A percentile compares a stretch with the other conserved stretches of the same genome.
Evolutionary conservation across 2,797 vertebrate species (phyloP).

Genomic region (Scyliorhinus canicula): DNA sequence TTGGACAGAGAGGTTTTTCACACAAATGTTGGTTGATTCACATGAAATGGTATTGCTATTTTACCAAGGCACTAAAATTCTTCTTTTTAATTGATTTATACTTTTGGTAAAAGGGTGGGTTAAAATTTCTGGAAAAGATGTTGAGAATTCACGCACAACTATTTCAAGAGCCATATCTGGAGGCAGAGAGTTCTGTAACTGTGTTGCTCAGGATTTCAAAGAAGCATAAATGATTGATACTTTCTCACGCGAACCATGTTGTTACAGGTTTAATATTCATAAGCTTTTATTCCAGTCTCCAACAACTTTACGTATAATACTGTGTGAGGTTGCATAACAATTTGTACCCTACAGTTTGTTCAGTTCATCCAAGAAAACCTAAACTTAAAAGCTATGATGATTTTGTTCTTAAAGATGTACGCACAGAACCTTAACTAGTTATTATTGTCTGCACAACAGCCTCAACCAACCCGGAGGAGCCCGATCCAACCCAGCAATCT

Average conservation of each 20-base stretch:
- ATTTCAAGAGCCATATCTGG: not conserved
- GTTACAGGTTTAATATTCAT: not conserved
- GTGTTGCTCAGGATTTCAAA: not conserved
- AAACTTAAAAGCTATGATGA: not conserved
- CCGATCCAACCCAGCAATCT: conserved; percentile 49
- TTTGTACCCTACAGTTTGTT: not conserved
- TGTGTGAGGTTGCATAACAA: not conserved
- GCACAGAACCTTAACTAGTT: not conserved
- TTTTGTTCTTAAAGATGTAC: not conserved
- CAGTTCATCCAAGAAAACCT: not conserved
- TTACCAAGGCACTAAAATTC: not conserved
- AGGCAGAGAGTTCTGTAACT: not conserved
- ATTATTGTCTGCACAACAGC: conserved; percentile 46
- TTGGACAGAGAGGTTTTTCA: not conserved
- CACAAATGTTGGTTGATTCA: not conserved
- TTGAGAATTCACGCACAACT: not conserved
- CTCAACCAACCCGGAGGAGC: conserved; percentile 62
- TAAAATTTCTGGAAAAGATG: not conserved
- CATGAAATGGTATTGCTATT: not conserved
- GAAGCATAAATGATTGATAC: not conserved
- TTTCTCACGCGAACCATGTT: not conserved
- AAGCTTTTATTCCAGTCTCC: not conserved
- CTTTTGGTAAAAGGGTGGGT: not conserved
- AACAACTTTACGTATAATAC: not conserved
- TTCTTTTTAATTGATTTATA: not conserved